These are phyloP conservation scores for Leptopilina myrica DNA, from an alignment of 2,888 invertebrate genomes.

Conservation along the genomic window DNA sequence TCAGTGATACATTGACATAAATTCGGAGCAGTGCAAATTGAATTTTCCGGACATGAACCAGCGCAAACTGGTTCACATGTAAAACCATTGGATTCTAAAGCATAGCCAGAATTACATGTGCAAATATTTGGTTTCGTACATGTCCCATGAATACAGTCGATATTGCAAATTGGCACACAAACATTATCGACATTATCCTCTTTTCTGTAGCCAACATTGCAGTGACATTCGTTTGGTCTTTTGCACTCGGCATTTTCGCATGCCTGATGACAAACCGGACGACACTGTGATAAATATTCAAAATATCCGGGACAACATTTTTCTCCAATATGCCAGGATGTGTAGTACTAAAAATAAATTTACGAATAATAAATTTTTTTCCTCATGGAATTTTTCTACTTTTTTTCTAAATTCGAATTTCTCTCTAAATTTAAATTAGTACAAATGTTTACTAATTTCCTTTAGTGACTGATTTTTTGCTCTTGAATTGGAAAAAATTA, in stretches of 20 bases:
- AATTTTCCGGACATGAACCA: conserved; percentile 80
- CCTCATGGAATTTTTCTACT: too few relatives aligned
- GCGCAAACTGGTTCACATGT: conserved; percentile 81
- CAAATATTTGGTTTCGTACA: conserved; percentile 76
- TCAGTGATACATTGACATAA: conserved; percentile 85
- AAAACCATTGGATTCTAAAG: conserved; percentile 64
- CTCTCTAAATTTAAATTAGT: too few relatives aligned
- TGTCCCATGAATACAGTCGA: conserved; percentile 76
- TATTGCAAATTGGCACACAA: conserved; percentile 70
- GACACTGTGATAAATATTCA: conserved; percentile 41
- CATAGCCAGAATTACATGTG: conserved; percentile 74
- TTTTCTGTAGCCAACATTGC: conserved; percentile 55
- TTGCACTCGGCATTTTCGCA: conserved; percentile 51
- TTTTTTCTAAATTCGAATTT: too few relatives aligned
- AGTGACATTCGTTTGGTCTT: conserved; percentile 58
- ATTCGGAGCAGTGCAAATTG: conserved; percentile 83
- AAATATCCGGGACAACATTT: conserved; percentile 60
- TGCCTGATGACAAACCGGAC: conserved; percentile 44
- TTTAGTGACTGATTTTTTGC: too few relatives aligned
- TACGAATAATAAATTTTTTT: background rate
- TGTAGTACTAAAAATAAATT: conserved; percentile 48
- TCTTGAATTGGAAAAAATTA: too few relatives aligned
- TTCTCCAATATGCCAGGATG: conserved; percentile 17
- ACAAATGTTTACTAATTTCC: too few relatives aligned
- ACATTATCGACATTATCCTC: conserved; percentile 42